Evolutionary conservation across 2,113 vertebrate genomes (phyloP), one percentile per base, ranked within the genome.

Genomic region (Gymnogyps californianus): DNA sequence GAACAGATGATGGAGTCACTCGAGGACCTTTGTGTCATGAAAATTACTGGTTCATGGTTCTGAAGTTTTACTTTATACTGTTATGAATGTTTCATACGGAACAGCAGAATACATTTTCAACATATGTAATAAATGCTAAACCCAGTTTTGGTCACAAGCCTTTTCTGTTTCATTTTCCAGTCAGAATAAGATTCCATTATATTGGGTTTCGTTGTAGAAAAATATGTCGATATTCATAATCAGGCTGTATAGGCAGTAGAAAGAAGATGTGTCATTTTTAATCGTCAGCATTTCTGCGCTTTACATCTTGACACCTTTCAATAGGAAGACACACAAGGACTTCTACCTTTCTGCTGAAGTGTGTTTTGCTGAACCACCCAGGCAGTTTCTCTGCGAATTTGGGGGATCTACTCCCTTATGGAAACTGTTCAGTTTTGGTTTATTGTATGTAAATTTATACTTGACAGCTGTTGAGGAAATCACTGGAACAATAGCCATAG

Each of bases 141-240:
- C 69, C 22, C 59, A 28, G 69, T 70, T 92, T 81, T 77, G 83
- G 64, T 94, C 72, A 64, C 49, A 66, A 72, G 66, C 9, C 64
- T 89, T 90, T 86, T 95, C 90, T 94, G 64, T 95, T 97, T 93
- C 80, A 16, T 88, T 89, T 93, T 77, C 64, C 34, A 75, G n/a
- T 92, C 85, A 95, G 78, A 96, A 47, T 62, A 83, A 90, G 86
- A 71, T 91, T 81, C 40, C 28, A 49, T 89, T 80, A 14, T 57
- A 72, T 87, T 69, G 36, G 25, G 51, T 42, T 71, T 47, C 86
- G 51, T 59, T 69, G 80, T 75, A 85, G 71, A 93, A 85, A 69
- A 83, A 77, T 59, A 74, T 26, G 24, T 83, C 7, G 5, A 9
- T 84, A n/a, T 75, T 95, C 82, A 34, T 81, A 85, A 57, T 55